Evolutionary conservation across 2,888 invertebrate species (phyloP).

Genomic region (Ryuthela nishihirai): DNA sequence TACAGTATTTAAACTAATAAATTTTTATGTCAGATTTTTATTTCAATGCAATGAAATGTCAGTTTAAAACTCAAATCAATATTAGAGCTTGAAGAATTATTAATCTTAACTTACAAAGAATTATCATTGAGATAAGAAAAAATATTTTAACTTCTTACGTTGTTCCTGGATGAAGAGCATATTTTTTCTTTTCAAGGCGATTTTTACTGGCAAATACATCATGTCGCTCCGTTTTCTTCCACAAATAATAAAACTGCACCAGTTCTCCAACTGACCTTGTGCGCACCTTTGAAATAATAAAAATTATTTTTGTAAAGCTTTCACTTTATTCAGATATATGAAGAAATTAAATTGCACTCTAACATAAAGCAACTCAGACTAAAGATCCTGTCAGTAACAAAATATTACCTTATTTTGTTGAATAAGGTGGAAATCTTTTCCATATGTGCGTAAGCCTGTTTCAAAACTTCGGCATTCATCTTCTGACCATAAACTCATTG

Average conservation of each 20-base stretch:
- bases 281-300: conserved; percentile 60
- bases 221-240: conserved; percentile 98
- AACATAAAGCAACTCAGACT: too few relatives aligned
- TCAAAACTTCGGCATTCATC: conserved; percentile 97
- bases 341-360: too few relatives aligned
- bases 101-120: too few relatives aligned
- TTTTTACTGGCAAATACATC: conserved; percentile 68
- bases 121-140: neutral
- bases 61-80: too few relatives aligned
- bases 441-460: conserved; percentile 84
- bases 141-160: conserved; percentile 58
- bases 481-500: conserved; percentile 89
- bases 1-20: too few relatives aligned
- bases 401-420: conserved; percentile 76
- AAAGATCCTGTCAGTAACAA: neutral
- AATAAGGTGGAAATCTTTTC: conserved; percentile 94
- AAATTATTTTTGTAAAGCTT: neutral
- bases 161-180: conserved; percentile 83
- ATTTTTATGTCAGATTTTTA: too few relatives aligned
- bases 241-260: conserved; percentile 83
- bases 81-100: too few relatives aligned
- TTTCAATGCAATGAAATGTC: too few relatives aligned
- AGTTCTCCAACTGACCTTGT: conserved; percentile 94
- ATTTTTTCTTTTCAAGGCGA: conserved; percentile 86
- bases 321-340: neutral